Base-by-base conservation (phyloP, 1,140 invertebrate species). In the Stegodyphus dumicola region DNA sequence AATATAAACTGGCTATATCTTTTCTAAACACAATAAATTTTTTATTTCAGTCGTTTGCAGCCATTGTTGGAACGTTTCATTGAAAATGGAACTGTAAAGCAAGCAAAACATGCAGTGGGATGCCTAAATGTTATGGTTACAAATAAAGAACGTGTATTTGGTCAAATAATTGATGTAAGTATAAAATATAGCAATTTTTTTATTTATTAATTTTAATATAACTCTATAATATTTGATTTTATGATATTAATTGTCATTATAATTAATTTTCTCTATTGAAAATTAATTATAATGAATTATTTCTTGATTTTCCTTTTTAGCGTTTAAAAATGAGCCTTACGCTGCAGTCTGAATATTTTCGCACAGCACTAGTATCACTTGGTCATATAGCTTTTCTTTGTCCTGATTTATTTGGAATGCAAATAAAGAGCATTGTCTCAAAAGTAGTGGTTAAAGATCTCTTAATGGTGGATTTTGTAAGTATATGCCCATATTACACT, bases 401-500 rank as follows among this genome's bases (percentile, higher is more conserved):
- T 91, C 97, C 97, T 1, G 94, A 97, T 86, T 94, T 95, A 89
- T 96, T 97, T 93, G 94, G 94, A 88, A 93, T 94, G 88, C 93
- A 96, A 90, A 96, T 98, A 87, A 98, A 98, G 91, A 96, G 96
- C 90, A 96, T 98, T 89, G 95, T 99, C 67, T 97, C 97, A 5
- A 94, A 97, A 91, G 95, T 97, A 92, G 96, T 99, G 90, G 97
- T 99, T 1, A 98, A 98, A 91, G 97, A 99, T 89, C 92, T 99
- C 1, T 91, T 99, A 51, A 97, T 98, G 87, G 96, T 97, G 89
- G 95, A 96, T 89, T 90, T 89, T 88, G 90, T 78, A 79, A 87
- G 75, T 85, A 77, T 51, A 67, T n/a, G 10, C 33, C 7, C 1
- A 13, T 15, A 52, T 15, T 73, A 17, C n/a, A 49, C 56, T 60